Evolutionary conservation across 2,888 invertebrate genomes (phyloP).

Genomic region (Zelleria hepariella): DNA sequence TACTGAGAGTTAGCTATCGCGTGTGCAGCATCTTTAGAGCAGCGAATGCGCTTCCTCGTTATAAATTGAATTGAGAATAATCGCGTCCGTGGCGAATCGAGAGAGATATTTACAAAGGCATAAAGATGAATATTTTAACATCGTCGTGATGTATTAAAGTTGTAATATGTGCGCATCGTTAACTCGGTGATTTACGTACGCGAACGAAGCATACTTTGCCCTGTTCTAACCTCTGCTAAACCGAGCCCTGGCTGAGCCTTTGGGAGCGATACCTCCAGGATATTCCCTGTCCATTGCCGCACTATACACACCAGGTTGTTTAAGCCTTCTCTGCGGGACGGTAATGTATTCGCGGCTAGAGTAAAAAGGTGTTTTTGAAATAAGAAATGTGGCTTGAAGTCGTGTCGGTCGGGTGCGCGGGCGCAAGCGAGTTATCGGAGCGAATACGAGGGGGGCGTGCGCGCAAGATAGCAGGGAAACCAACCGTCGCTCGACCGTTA

Average conservation of each 20-base stretch:
- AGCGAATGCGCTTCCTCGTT: conserved; percentile 16
- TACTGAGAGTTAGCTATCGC: too few species aligned
- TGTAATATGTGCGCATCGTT: conserved; percentile 56
- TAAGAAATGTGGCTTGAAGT: conserved; percentile 56
- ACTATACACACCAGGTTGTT: conserved; percentile 25
- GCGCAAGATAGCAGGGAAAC: conserved; percentile 66
- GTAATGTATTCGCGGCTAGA: conserved; percentile 49
- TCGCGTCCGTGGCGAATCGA: conserved; percentile 12
- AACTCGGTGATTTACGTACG: conserved; percentile 50
- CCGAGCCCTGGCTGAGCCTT: conserved; percentile 7
- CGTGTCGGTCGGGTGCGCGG: conserved; percentile 70
- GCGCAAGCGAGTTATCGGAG: conserved; percentile 67
- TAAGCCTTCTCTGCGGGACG: conserved; percentile 30
- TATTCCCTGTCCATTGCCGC: conserved; percentile 40
- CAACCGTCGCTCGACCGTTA: conserved; percentile 71
- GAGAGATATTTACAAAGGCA: conserved; percentile 19
- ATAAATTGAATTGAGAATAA: conserved; percentile 18
- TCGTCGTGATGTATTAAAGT: conserved; percentile 35
- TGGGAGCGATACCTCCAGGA: conserved; percentile 10
- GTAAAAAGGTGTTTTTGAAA: conserved; percentile 52
- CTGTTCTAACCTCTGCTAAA: conserved; percentile 29
- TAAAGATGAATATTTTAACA: conserved; percentile 33
- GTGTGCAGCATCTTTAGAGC: not conserved
- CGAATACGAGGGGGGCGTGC: conserved; percentile 66
- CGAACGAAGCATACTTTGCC: conserved; percentile 37